phyloP scores from a whole-genome alignment of 2,113 vertebrate genomes.

The Mobula hypostoma region DNA sequence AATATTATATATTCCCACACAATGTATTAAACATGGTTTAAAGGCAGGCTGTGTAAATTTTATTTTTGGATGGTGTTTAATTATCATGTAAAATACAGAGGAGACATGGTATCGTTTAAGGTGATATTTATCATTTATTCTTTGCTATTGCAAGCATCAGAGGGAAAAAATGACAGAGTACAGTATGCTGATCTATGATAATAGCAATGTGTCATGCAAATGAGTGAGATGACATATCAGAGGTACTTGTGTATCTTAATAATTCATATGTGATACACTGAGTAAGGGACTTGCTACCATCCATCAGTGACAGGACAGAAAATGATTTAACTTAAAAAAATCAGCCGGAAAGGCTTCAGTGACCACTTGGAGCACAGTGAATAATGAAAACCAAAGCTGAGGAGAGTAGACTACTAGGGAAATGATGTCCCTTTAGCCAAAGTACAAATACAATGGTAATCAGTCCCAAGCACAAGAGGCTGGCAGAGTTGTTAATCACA shows the following conservation, averaged over 20 bases:
- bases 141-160: slow-evolving; percentile 30
- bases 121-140: slow-evolving; percentile 37
- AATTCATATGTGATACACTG: slow-evolving; percentile 38
- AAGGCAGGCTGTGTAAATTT: slow-evolving; percentile 29
- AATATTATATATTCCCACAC: background rate
- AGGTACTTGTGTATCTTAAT: slow-evolving; percentile 38
- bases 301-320: slow-evolving; percentile 33
- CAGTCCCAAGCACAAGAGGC: slow-evolving; percentile 22
- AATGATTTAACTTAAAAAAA: slow-evolving; percentile 38
- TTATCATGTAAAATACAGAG: slow-evolving; percentile 27
- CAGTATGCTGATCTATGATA: slow-evolving; percentile 36
- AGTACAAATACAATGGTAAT: slow-evolving; percentile 31
- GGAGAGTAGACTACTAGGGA: background rate
- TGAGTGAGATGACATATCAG: slow-evolving; percentile 38
- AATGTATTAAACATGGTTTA: slow-evolving; percentile 25
- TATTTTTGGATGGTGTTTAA: slow-evolving; percentile 36
- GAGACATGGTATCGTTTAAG: slow-evolving; percentile 30
- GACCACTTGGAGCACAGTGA: slow-evolving; percentile 34
- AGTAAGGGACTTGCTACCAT: slow-evolving; percentile 36
- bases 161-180: slow-evolving; percentile 27
- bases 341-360: slow-evolving; percentile 28
- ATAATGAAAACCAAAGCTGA: slow-evolving; percentile 29
- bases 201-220: slow-evolving; percentile 38
- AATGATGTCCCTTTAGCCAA: slow-evolving; percentile 27
- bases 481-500: slow-evolving; percentile 27